phyloP scores from a whole-genome alignment of 1,140 invertebrate species.

The Chelonus insularis region DNA sequence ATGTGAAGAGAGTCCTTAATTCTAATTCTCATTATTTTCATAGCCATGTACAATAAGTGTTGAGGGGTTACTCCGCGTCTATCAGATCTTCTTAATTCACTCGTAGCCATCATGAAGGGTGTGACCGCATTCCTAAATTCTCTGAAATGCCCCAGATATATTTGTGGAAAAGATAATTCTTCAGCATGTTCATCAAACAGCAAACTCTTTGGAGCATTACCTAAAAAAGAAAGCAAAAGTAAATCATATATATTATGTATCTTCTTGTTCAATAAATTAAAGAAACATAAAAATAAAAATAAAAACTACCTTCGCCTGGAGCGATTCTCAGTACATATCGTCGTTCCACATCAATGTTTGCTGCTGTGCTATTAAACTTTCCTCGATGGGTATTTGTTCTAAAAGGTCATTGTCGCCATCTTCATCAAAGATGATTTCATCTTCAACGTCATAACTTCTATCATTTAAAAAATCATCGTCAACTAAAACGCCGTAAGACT shows the following conservation, averaged over 20 bases:
- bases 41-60: conserved; percentile 32
- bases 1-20: conserved; percentile 24
- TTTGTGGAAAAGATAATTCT: conserved; percentile 48
- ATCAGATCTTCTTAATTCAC: conserved; percentile 34
- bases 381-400: conserved; percentile 37
- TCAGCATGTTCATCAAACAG: conserved; percentile 39
- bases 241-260: too few species aligned
- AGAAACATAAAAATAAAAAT: too few species aligned
- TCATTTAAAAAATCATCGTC: too few species aligned
- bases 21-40: conserved; percentile 33
- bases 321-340: conserved; percentile 36
- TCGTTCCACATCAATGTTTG: conserved; percentile 17
- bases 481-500: too few species aligned
- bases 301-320: conserved; percentile 29
- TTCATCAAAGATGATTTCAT: too few species aligned
- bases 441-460: too few species aligned
- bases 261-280: too few species aligned
- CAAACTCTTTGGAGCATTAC: too few species aligned
- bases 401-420: too few species aligned
- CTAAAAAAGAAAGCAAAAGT: too few species aligned
- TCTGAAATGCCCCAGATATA: conserved; percentile 44
- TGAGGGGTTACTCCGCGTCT: conserved; percentile 19
- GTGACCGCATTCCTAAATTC: conserved; percentile 37
- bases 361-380: conserved; percentile 10
- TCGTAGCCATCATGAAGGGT: conserved; percentile 31